phyloP scores from a whole-genome alignment of 2,888 invertebrate species.

The Phengaris arion region DNA sequence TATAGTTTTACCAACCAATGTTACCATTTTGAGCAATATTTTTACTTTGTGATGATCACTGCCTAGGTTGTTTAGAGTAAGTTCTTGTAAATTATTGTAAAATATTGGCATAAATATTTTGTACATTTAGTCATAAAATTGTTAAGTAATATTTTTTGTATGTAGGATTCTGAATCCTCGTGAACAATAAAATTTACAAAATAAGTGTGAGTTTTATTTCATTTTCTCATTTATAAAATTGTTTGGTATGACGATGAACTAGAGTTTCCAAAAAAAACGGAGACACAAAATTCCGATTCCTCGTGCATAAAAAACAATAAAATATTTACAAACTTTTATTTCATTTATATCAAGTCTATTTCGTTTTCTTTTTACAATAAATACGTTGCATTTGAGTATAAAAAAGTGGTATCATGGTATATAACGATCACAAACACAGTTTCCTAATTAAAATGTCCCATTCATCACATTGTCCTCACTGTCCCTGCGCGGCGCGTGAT shows the following conservation, averaged over 20 bases:
- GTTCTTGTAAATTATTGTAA: constrained; percentile 68
- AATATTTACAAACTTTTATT: constrained; percentile 77
- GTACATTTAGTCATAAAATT: constrained; percentile 32
- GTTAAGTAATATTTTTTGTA: constrained; percentile 27
- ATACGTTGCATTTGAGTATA: constrained; percentile 74
- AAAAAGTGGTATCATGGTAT: constrained; percentile 67
- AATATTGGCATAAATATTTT: constrained; percentile 55
- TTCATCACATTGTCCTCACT: constrained; percentile 57
- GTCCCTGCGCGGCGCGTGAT: constrained; percentile 44
- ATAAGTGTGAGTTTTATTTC: too few species aligned
- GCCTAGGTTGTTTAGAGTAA: constrained; percentile 55
- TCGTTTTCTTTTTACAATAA: constrained; percentile 73
- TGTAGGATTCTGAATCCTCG: constrained; percentile 13
- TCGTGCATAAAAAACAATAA: constrained; percentile 36
- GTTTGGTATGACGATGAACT: too few species aligned
- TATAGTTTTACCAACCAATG: constrained; percentile 43
- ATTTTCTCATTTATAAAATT: too few species aligned
- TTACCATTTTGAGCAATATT: constrained; percentile 48
- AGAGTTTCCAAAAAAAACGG: not conserved
- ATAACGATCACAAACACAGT: constrained; percentile 67
- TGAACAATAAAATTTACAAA: not conserved
- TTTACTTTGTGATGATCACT: constrained; percentile 49
- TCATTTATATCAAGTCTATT: constrained; percentile 72
- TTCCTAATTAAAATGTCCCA: constrained; percentile 57
- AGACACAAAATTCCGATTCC: not conserved